Evolutionary conservation across 2,797 vertebrate species (phyloP), one percentile per base, ranked within the genome.

Genomic region (Falco novaeseelandiae): DNA sequence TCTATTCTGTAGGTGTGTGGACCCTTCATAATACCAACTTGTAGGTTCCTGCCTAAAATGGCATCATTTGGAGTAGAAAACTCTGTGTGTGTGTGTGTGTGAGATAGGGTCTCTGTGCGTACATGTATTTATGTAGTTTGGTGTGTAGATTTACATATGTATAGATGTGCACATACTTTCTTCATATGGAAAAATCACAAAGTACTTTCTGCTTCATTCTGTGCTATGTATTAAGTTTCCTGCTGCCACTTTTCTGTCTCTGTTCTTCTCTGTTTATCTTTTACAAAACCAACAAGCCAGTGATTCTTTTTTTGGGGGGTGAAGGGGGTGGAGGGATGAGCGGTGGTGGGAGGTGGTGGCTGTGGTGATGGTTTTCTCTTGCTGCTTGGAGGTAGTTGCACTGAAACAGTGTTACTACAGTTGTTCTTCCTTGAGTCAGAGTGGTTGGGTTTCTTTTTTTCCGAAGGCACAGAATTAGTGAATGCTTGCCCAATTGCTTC

Each of bases 1-100:
- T 19, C 14, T 58, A 0, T 58, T 79, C 17, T 48, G 0, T 52
- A 23, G 34, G 6, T 51, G 1, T 73, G 13, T 63, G 20, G 11
- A 34, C 44, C 8, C 22, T 54, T 69, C 6, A 11, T 7, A 58
- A 32, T n/a, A 52, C 32, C 61, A 54, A 32, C 32, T 49, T 63
- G 16, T 7, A 19, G 17, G 16, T 83, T 83, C 15, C 11, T 55
- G 11, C 32, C 49, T 59, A 13, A 61, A 79, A 54, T 57, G 13
- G 9, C 46, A 42, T 63, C 3, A 0, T 30, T 29, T 40, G 15
- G 25, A 46, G 20, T 8, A 40, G 30, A 48, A 57, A 70, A 11
- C 3, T 11, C n/a, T n/a, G 13, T 12, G 40, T 12, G 40, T 12
- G 40, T 40, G 40, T 12, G 54, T 23, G 36, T 29, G 44, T 10